These are phyloP conservation scores for Carterocephalus palaemon DNA, from an alignment of 2,888 invertebrate species.

Conservation along the genomic window DNA sequence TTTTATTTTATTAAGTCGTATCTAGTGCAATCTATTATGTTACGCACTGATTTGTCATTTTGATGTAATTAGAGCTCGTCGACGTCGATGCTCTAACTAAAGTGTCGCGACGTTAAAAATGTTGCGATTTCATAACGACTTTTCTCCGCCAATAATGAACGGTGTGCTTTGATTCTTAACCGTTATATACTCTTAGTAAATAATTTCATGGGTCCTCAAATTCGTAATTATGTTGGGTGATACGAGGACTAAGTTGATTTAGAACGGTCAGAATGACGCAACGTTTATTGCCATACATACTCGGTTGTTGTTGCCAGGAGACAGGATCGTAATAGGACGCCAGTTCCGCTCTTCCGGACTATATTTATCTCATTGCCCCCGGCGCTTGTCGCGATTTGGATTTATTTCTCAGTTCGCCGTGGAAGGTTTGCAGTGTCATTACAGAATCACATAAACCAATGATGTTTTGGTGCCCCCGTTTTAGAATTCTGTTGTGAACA, in stretches of 20 bases:
- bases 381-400: constrained; percentile 5
- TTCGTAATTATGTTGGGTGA: too few relatives aligned
- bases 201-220: too few relatives aligned
- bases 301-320: constrained; percentile 16
- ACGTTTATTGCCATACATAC: constrained; percentile 5
- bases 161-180: too few relatives aligned
- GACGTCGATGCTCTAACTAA: too few relatives aligned
- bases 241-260: too few relatives aligned
- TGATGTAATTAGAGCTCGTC: constrained; percentile 6
- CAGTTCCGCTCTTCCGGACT: constrained; percentile 8
- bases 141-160: too few relatives aligned
- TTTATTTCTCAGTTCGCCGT: constrained; percentile 15
- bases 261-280: constrained; percentile 5
- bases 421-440: constrained; percentile 9
- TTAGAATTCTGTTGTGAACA: constrained; percentile 1
- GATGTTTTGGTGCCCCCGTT: neutral
- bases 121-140: too few relatives aligned
- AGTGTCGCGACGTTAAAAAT: neutral
- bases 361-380: constrained; percentile 20
- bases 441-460: constrained; percentile 15
- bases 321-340: constrained; percentile 14
- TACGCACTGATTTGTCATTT: constrained; percentile 17
- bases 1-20: constrained; percentile 18
- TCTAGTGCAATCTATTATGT: constrained; percentile 7
- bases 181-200: too few relatives aligned